Evolutionary conservation across 2,888 invertebrate genomes (phyloP), one percentile per base, ranked within the genome.

Genomic region (Philopedon plagiatum): DNA sequence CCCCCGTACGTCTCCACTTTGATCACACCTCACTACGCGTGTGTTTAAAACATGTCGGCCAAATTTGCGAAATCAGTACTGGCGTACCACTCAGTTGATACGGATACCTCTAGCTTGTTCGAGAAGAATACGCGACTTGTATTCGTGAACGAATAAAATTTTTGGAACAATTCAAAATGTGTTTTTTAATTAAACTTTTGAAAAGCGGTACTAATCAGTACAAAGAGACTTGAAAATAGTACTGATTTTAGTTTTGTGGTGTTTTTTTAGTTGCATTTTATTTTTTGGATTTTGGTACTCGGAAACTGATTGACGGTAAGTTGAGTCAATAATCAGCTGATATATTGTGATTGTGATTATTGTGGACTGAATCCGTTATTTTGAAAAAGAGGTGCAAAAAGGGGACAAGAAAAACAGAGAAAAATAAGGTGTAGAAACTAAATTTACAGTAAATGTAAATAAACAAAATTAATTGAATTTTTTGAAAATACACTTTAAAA

Each of bases 161-260:
- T 46, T 66, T 46, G 13, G n/a, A 23, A 5, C 1, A 4, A 29
- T 26, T 29, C 23, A 68, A 68, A 68, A 68, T 68, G 68, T 68
- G 68, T 68, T 63, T 67, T 67, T 61, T 67, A n/a, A 72, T 26
- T 62, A 41, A 56, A 62, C 51, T 66, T 21, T 67, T 72, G 29
- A 66, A 72, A 66, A 61, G 72, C 63, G 61, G 66, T 66, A 67
- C 62, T 41, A 72, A 72, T 61, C 72, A 72, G 21, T 72, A 72
- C 57, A 72, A 67, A 49, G 72, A 72, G 66, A 72, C 72, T 72
- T 72, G 72, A 72, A 34, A 26, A 62, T 61, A 44, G 26, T 41
- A 29, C 13, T 5, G 2, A 26, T 41, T 32, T n/a, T n/a, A n/a
- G 19, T 32, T 46, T 13, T 15, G 26, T 44, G n/a, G 13, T 13